Conservation (phyloP, 2,888 invertebrate genomes). For the Lepidocyrtinus sp. region DNA sequence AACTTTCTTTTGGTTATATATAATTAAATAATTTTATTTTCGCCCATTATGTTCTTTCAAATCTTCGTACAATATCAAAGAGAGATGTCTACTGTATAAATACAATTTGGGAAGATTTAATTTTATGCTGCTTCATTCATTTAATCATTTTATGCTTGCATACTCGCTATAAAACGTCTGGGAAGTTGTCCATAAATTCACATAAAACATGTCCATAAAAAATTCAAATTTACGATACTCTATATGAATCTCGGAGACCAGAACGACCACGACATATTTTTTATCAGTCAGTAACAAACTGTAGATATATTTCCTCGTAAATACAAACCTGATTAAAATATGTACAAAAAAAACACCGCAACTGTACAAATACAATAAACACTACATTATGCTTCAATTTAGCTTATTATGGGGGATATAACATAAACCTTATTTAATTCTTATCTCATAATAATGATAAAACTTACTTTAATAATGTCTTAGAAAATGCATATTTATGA, state of each 20-base stretch:
- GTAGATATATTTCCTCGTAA: too few species aligned
- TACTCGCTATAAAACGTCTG: too few species aligned
- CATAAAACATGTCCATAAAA: background rate
- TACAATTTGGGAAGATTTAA: too few species aligned
- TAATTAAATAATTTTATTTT: too few species aligned
- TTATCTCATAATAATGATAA: background rate
- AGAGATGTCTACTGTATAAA: too few species aligned
- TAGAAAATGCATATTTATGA: slow-evolving; percentile 45
- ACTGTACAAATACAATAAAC: background rate
- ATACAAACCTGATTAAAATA: background rate
- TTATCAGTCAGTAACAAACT: slow-evolving; percentile 49
- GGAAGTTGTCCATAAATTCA: background rate
- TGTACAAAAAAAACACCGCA: background rate
- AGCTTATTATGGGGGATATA: background rate
- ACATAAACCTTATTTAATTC: background rate
- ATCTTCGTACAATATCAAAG: too few species aligned
- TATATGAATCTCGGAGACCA: slow-evolving; percentile 57
- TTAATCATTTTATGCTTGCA: too few species aligned
- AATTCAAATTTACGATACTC: slow-evolving; percentile 34
- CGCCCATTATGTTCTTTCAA: too few species aligned
- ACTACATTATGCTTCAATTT: background rate
- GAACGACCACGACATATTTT: slow-evolving; percentile 50
- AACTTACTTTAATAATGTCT: slow-evolving; percentile 34
- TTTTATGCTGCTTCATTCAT: too few species aligned
- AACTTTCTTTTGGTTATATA: too few species aligned